Conservation (phyloP, 1,140 invertebrate species). For the Augochlora pura region DNA sequence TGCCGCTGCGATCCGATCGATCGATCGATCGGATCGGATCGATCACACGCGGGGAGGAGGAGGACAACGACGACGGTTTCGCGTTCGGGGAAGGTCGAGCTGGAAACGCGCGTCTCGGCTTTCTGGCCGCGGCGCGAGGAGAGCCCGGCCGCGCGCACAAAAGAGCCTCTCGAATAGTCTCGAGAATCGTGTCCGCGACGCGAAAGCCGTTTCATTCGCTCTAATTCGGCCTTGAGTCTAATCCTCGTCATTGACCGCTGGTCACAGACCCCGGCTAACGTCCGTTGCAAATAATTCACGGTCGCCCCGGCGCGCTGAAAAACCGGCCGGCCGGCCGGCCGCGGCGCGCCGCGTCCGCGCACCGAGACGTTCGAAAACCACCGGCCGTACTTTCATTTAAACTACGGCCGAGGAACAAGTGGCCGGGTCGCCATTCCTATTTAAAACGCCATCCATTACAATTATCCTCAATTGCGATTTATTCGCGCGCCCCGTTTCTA, state of each 20-base stretch:
- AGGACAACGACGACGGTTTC: neutral
- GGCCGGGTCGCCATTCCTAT: no score
- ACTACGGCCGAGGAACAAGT: no score
- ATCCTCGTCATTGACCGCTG: conserved; percentile 65
- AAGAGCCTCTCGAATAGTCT: neutral
- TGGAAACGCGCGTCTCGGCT: neutral
- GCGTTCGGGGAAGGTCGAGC: neutral
- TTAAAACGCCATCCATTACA: no score
- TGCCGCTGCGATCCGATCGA: conserved; percentile 1
- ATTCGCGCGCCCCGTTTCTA: no score
- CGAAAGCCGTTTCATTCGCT: conserved; percentile 44
- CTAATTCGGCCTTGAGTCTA: conserved; percentile 78
- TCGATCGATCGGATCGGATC: conserved; percentile 11
- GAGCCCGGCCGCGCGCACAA: no score
- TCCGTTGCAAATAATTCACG: conserved; percentile 52
- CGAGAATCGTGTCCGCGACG: neutral
- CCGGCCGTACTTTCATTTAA: neutral
- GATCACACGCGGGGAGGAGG: no score
- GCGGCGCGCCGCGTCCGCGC: neutral
- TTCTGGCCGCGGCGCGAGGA: neutral
- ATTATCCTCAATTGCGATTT: no score
- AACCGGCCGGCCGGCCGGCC: conserved; percentile 13
- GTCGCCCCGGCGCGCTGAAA: conserved; percentile 28
- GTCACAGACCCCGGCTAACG: conserved; percentile 69
- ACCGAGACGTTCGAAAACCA: neutral